Base-by-base conservation (phyloP, 1,140 invertebrate genomes). In the Oedothorax gibbosus region DNA sequence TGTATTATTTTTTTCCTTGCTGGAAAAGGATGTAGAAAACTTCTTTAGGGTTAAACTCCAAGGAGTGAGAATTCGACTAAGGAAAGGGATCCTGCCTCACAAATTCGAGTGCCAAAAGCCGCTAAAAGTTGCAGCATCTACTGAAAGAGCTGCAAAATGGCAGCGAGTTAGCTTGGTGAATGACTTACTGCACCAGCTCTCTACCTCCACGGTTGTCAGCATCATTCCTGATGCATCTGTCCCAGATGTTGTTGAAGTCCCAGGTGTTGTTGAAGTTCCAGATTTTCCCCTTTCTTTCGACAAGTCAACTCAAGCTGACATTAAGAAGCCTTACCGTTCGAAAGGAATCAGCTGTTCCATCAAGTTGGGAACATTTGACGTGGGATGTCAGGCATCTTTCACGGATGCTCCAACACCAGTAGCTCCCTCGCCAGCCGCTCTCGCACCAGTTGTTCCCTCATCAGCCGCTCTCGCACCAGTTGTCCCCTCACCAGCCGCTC, bases 111-210 rank as follows among this genome's bases (percentile, higher is more conserved):
- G 15, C 9, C 15, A 68, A 3, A 18, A 21, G 35, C 35, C 35
- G 11, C 14, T 11, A 11, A 68, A 18, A 18, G 2, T 35, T 1
- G 11, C 65, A 21, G 15, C 65, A n/a, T 15, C 9, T n/a, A n/a
- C 65, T n/a, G 65, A 68, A 21, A 68, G 65, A 68, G 65, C 65
- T 68, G 65, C 20, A 11, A 68, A 68, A 21, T 1, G 65, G 65
- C 65, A 68, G 20, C 14, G 65, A 68, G 10, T 11, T 4, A 68
- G 21, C 10, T 18, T 21, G 11, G 65, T 68, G 14, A 11, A 15
- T 18, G 65, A 68, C 11, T 7, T 68, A 10, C 20, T 68, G 14
- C 2, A 68, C 11, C 14, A 68, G 20, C 57, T 6, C 57, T 6
- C 20, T 68, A 11, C 14, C 11, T 21, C 20, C 15, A 4, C 15